Evolutionary conservation across 2,113 vertebrate genomes (phyloP), one percentile per base, ranked within the genome.

Genomic region (Phyllopteryx taeniolatus): DNA sequence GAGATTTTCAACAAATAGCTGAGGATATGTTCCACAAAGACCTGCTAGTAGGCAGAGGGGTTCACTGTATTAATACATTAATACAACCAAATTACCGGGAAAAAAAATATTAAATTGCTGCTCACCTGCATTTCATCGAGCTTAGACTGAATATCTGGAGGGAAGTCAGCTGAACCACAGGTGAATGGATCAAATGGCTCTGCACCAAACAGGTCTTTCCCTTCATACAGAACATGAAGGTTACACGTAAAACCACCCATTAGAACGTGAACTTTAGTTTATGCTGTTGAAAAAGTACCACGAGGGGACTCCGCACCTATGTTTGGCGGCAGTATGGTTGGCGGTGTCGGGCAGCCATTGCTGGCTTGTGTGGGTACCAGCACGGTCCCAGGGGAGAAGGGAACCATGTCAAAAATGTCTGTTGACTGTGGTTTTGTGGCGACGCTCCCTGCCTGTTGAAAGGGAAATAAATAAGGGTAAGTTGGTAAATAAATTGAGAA

Each of bases 111-210:
- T 2, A 20, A 54, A 54, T n/a, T 54, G 51, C 8, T 8, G 31
- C 69, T 63, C 66, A 99, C 98, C 96, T 99, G 98, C 96, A 99
- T 99, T 92, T 99, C 98, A 78, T 99, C 98, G 91, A 99, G 92
- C 86, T 97, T 96, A 70, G 98, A 98, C 86, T 99, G 96, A 78
- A 99, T 96, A 79, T 98, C 98, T 73, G 97, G 96, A 82, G 97
- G 96, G 83, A 98, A 98, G 83, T 99, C 95, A 42, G 96, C 95
- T 42, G 94, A 91, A 66, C 94, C 97, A 12, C 97, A 99, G 90
- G 92, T 98, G 93, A 99, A 99, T 51, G 98, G 98, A 88, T 99
- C 96, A 85, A 99, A 99, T 20, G 98, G 97, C 89, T 97, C 96
- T 10, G 97, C 96, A 70, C 96, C 97, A 87, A 99, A 99, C 79